A percentile compares a stretch with the other conserved stretches of the same genome.
Conservation (phyloP, 2,113 vertebrate genomes). For the Phaethon lepturus region DNA sequence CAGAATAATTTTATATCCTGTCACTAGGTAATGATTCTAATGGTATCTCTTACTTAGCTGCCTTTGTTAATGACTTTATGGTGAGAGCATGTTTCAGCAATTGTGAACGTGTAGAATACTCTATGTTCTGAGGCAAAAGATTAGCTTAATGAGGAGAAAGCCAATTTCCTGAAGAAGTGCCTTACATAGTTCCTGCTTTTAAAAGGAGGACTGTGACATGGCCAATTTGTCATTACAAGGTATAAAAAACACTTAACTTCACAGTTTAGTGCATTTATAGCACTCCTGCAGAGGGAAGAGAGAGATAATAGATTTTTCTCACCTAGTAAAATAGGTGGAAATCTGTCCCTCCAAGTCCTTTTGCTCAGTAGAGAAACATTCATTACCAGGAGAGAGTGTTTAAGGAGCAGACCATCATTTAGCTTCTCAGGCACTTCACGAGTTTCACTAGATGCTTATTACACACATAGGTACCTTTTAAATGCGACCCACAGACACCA, state of each 20-base stretch:
- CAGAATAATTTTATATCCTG: conserved; percentile 39
- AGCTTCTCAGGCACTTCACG: neutral
- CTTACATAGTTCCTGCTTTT: conserved; percentile 37
- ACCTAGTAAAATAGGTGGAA: neutral
- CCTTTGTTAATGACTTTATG: neutral
- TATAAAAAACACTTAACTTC: conserved; percentile 18
- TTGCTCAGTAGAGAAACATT: neutral
- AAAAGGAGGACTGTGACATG: neutral
- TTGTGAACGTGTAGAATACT: neutral
- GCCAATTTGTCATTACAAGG: conserved; percentile 16
- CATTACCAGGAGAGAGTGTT: neutral
- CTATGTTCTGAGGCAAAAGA: neutral
- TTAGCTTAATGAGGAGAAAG: conserved; percentile 40
- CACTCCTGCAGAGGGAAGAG: neutral
- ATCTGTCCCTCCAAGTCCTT: neutral
- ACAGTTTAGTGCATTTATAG: neutral
- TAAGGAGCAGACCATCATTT: neutral
- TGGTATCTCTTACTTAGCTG: conserved; percentile 25
- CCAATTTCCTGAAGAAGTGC: conserved; percentile 31
- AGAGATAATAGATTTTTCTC: conserved; percentile 28
- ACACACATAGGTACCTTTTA: neutral
- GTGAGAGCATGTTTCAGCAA: conserved; percentile 17
- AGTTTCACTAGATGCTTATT: neutral
- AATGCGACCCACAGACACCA: neutral
- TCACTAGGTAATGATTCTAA: conserved; percentile 40